Evolutionary conservation across 2,888 invertebrate species (phyloP).

Genomic region (Listrodromus nycthemerus): DNA sequence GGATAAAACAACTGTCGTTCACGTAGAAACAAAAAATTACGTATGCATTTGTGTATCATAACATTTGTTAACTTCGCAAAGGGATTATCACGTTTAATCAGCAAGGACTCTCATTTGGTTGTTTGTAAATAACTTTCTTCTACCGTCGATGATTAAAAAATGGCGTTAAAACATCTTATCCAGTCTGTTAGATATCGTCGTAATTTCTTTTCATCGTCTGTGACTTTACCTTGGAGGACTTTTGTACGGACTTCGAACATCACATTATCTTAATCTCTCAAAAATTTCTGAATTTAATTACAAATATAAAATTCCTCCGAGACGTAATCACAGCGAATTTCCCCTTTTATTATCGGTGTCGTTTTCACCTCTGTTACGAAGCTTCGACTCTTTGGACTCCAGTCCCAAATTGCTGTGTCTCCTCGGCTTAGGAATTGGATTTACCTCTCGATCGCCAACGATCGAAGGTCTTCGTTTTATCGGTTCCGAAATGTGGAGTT

Average conservation of each 20-base stretch:
- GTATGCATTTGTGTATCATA: conserved; percentile 25
- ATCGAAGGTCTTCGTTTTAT: conserved; percentile 82
- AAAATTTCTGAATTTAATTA: not conserved
- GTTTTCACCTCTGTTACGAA: conserved; percentile 32
- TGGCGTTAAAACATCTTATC: not conserved
- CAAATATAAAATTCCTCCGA: not conserved
- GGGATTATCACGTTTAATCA: conserved; percentile 35
- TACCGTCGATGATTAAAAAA: not conserved
- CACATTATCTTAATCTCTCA: conserved; percentile 16
- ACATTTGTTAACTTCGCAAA: conserved; percentile 1
- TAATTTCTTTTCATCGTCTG: not conserved
- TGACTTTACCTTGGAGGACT: not conserved
- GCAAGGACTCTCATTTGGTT: not conserved
- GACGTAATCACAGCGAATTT: conserved; percentile 71
- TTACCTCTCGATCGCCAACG: conserved; percentile 70
- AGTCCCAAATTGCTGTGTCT: conserved; percentile 81
- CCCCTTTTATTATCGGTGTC: conserved; percentile 67
- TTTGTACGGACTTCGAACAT: conserved; percentile 30
- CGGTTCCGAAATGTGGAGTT: conserved; percentile 86
- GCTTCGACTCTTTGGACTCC: conserved; percentile 43
- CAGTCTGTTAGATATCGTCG: not conserved
- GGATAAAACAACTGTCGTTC: conserved; percentile 23
- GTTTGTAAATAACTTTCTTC: not conserved
- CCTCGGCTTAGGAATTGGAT: conserved; percentile 87
- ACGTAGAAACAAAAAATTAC: conserved; percentile 46